These are phyloP conservation scores for Sebastes variabilis DNA, from an alignment of 2,797 vertebrate genomes.

Conservation along the genomic window DNA sequence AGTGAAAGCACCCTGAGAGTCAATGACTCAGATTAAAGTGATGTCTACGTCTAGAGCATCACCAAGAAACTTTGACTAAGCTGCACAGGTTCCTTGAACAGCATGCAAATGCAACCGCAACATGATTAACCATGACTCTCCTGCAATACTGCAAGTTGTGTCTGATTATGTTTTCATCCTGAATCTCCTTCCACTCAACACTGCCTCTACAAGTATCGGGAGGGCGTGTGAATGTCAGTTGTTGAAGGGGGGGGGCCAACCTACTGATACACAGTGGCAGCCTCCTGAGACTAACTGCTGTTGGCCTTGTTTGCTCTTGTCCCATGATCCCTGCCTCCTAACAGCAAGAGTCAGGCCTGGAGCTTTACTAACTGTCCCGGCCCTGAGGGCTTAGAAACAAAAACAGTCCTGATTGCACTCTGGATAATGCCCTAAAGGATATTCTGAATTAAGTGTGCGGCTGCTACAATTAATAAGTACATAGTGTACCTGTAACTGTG, in stretches of 20 bases:
- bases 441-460: conserved; percentile 9
- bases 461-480: not conserved
- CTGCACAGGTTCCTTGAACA: conserved; percentile 12
- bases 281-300: conserved; percentile 27
- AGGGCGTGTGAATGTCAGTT: conserved; percentile 48
- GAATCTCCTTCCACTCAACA: not conserved
- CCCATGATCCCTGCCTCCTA: conserved; percentile 1
- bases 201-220: not conserved
- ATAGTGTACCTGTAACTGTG: not conserved
- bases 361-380: conserved; percentile 45
- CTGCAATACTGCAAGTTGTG: not conserved
- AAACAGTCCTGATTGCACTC: conserved; percentile 20
- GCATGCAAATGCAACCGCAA: not conserved
- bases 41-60: not conserved
- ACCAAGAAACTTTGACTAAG: not conserved
- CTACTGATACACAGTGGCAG: not conserved
- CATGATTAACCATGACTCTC: conserved; percentile 30
- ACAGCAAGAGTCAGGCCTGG: conserved; percentile 27
- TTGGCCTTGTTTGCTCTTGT: conserved; percentile 31
- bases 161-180: not conserved
- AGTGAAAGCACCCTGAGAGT: not conserved
- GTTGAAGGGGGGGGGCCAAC: not conserved
- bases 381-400: conserved; percentile 67
- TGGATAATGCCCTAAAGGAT: conserved; percentile 12
- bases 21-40: not conserved